Evolutionary conservation across 1,140 invertebrate genomes (phyloP).

Genomic region (Listronotus bonariensis): DNA sequence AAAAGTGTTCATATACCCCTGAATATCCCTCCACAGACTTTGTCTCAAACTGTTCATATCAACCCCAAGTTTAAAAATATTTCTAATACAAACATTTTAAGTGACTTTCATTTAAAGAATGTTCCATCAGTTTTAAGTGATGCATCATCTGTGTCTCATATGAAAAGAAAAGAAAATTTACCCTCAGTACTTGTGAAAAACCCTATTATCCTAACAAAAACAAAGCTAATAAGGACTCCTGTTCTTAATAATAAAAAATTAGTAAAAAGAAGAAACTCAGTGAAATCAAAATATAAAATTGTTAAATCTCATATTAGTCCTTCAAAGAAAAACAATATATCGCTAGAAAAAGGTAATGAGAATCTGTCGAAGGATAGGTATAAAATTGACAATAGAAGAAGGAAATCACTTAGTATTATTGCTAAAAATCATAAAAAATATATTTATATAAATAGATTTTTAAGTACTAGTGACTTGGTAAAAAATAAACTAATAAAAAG

Average conservation of each 20-base stretch:
- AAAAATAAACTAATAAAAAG: constrained; percentile 31
- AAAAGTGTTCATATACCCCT: constrained; percentile 9
- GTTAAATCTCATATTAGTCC: constrained; percentile 11
- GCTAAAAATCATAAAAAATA: constrained; percentile 25
- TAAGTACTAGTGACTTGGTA: constrained; percentile 29
- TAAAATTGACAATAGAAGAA: constrained; percentile 37
- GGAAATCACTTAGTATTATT: constrained; percentile 23
- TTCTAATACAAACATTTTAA: constrained; percentile 17
- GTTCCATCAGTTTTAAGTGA: not conserved
- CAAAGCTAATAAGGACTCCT: constrained; percentile 40
- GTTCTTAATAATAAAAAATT: constrained; percentile 18
- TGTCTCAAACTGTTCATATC: constrained; percentile 24
- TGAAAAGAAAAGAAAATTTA: constrained; percentile 9
- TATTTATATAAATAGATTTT: constrained; percentile 36
- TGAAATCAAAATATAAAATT: constrained; percentile 38
- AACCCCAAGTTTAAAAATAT: constrained; percentile 42
- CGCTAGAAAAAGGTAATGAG: constrained; percentile 2
- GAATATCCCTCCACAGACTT: not conserved
- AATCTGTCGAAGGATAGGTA: constrained; percentile 20
- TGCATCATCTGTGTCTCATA: not conserved
- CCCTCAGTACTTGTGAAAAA: constrained; percentile 13
- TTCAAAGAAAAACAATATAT: constrained; percentile 24
- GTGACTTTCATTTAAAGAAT: not conserved
- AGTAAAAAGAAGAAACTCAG: constrained; percentile 36
- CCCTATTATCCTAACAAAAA: constrained; percentile 41